Conservation (phyloP, 2,888 invertebrate species). For the Gymnosoma rotundatum region DNA sequence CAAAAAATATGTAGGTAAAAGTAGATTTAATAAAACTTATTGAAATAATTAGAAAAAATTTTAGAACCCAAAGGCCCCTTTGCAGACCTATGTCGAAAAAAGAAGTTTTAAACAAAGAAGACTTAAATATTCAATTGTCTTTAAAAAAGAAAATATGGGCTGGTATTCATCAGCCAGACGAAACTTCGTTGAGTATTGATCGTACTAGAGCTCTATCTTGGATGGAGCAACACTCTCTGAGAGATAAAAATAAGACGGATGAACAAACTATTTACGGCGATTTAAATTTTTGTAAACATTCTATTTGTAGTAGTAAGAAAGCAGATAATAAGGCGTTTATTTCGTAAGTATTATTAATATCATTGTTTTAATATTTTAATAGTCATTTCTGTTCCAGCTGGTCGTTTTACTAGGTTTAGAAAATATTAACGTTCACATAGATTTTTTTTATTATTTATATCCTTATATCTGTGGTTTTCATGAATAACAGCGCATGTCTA, state of each 20-base stretch:
- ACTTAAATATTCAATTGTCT: constrained; percentile 86
- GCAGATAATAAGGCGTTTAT: constrained; percentile 84
- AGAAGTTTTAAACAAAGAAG: constrained; percentile 74
- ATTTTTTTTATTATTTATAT: no score
- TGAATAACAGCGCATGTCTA: no score
- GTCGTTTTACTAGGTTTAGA: no score
- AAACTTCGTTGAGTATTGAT: constrained; percentile 63
- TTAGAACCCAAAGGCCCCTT: constrained; percentile 22
- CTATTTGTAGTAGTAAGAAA: neutral
- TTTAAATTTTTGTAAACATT: neutral
- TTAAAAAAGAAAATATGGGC: constrained; percentile 90
- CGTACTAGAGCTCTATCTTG: constrained; percentile 85
- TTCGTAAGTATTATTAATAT: constrained; percentile 80
- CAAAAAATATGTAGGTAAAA: constrained; percentile 73
- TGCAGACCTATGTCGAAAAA: constrained; percentile 52
- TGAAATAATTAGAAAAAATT: neutral
- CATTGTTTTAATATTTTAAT: no score
- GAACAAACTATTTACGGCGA: constrained; percentile 5
- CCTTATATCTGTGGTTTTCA: no score
- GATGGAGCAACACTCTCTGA: constrained; percentile 84
- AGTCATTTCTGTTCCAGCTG: no score
- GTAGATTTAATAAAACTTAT: constrained; percentile 8
- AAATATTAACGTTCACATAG: no score
- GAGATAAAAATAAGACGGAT: constrained; percentile 42
- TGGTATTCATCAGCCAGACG: constrained; percentile 83